phyloP scores from a whole-genome alignment of 2,888 invertebrate genomes.

The Epinotia demarniana region DNA sequence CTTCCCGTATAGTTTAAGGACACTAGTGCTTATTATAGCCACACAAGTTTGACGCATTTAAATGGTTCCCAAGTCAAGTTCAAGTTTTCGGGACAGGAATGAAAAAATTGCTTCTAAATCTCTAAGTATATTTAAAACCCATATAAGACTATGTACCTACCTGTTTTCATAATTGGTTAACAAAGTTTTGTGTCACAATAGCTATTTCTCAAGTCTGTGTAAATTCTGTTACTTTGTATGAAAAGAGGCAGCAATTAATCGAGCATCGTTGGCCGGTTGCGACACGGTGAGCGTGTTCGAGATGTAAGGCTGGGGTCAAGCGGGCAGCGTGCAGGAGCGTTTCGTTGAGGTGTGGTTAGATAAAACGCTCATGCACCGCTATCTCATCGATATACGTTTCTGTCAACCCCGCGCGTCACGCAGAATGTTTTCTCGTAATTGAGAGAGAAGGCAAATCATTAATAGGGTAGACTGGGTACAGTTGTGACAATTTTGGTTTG shows the following conservation, averaged over 20 bases:
- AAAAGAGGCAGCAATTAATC: constrained; percentile 72
- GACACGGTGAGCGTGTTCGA: constrained; percentile 39
- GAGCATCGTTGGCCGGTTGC: constrained; percentile 62
- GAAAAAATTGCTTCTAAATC: not conserved
- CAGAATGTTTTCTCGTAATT: not conserved
- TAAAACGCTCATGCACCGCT: not conserved
- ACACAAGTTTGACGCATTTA: too few species aligned
- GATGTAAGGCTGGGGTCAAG: constrained; percentile 31
- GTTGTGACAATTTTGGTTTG: too few species aligned
- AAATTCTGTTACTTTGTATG: constrained; percentile 60
- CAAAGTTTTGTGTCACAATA: constrained; percentile 52
- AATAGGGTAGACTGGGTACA: too few species aligned
- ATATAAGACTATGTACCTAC: not conserved
- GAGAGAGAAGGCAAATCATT: not conserved
- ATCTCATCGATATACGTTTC: not conserved
- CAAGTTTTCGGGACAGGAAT: not conserved
- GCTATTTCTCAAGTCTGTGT: constrained; percentile 54
- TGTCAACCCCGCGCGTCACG: not conserved
- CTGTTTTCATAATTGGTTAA: constrained; percentile 27
- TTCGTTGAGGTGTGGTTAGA: not conserved
- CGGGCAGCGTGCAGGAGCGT: not conserved
- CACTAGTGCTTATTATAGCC: too few species aligned
- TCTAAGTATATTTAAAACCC: not conserved
- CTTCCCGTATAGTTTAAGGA: too few species aligned
- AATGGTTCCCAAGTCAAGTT: too few species aligned